phyloP scores from a whole-genome alignment of 2,113 vertebrate genomes.

The Neolamprologus falcicula region DNA sequence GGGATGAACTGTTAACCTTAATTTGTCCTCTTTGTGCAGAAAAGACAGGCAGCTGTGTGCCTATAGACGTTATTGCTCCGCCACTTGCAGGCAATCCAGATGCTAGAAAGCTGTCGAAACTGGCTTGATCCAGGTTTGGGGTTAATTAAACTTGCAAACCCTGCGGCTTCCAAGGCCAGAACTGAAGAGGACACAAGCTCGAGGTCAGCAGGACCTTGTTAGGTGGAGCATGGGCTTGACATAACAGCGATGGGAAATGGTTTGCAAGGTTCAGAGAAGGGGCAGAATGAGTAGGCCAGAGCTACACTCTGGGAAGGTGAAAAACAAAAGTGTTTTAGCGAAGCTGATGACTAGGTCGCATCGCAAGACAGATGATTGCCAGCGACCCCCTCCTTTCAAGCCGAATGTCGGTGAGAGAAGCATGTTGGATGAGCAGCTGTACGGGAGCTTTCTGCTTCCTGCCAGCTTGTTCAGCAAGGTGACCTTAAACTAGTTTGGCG shows the following conservation, averaged over 20 bases:
- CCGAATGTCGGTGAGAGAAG: constrained; percentile 28
- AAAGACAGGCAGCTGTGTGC: constrained; percentile 17
- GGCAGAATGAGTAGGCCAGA: constrained; percentile 32
- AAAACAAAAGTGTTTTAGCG: constrained; percentile 28
- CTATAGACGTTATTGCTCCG: background rate
- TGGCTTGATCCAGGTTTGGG: constrained; percentile 38
- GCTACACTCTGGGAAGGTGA: constrained; percentile 43
- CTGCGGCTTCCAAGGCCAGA: constrained; percentile 39
- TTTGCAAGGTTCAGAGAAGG: constrained; percentile 45
- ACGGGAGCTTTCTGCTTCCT: constrained; percentile 46
- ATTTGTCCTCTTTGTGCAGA: background rate
- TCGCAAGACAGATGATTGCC: constrained; percentile 36
- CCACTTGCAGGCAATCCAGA: constrained; percentile 48
- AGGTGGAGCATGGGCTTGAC: constrained; percentile 52
- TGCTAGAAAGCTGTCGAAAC: constrained; percentile 49
- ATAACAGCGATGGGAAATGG: constrained; percentile 47
- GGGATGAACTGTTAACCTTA: background rate
- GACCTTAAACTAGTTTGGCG: constrained; percentile 66
- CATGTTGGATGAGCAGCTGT: constrained; percentile 55
- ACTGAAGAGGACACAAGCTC: constrained; percentile 41
- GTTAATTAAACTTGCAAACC: constrained; percentile 70
- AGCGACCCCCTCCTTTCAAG: background rate
- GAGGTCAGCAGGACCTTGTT: constrained; percentile 65
- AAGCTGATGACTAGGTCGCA: constrained; percentile 5
- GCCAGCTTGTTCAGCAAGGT: constrained; percentile 66